Evolutionary conservation across 2,113 vertebrate genomes (phyloP).

Genomic region (Todiramphus saurophagus): DNA sequence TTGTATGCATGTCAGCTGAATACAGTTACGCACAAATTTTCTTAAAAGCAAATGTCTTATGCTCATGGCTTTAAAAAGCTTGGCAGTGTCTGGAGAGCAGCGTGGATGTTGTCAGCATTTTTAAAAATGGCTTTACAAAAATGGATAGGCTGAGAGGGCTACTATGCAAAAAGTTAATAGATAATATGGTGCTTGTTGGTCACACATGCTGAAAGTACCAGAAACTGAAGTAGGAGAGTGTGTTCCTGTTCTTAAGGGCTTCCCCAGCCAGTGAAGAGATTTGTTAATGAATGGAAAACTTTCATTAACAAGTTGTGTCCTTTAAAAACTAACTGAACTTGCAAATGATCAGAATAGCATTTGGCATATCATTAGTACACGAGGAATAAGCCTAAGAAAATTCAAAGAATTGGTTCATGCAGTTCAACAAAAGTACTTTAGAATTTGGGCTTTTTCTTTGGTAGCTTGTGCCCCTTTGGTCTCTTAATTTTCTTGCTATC

Average conservation of each 20-base stretch:
- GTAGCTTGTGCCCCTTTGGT: slow-evolving; percentile 40
- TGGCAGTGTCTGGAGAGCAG: neutral
- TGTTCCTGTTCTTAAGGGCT: slow-evolving; percentile 39
- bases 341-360: slow-evolving; percentile 52
- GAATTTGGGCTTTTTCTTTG: slow-evolving; percentile 56
- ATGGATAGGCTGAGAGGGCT: neutral
- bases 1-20: neutral
- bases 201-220: slow-evolving; percentile 23
- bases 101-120: neutral
- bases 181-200: slow-evolving; percentile 33
- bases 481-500: slow-evolving; percentile 54
- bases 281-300: slow-evolving; percentile 67
- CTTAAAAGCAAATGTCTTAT: neutral
- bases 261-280: slow-evolving; percentile 4
- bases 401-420: slow-evolving; percentile 54
- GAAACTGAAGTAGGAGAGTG: neutral
- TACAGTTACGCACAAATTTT: neutral
- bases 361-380: slow-evolving; percentile 52
- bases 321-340: slow-evolving; percentile 65
- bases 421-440: slow-evolving; percentile 66
- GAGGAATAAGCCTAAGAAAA: slow-evolving; percentile 59
- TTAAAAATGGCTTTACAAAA: slow-evolving; percentile 13
- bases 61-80: neutral
- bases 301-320: slow-evolving; percentile 59
- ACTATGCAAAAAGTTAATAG: slow-evolving; percentile 2